Base-by-base conservation (phyloP, 2,888 invertebrate genomes). In the Tipula confusa region DNA sequence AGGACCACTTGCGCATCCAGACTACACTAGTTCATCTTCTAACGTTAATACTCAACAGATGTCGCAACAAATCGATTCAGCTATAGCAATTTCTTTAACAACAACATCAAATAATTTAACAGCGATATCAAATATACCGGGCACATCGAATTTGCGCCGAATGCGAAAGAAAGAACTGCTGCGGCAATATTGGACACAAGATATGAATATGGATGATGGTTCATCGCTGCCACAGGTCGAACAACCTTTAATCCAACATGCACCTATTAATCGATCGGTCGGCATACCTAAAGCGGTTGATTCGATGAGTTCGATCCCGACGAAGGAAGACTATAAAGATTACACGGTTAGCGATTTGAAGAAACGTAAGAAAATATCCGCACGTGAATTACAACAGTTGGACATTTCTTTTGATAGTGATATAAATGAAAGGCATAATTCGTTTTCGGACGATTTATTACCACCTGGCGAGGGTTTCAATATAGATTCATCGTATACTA, bases 161-260 rank as follows among this genome's bases (percentile, higher is more conserved):
- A 97, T 97, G 97, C 92, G 97, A 2, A 97, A 97, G 90, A 97
- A 97, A 87, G 97, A 97, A 87, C 88, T 97, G 83, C 89, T 97
- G 33, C 92, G 96, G 24, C 95, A 97, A 87, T 95, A 95, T 87
- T 96, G 95, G 91, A 95, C 95, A 13, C 95, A 95, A 87, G 95
- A 96, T 87, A 95, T 95, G 92, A 95, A 96, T 87, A 95, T 95
- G 93, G 95, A 95, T 86, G 95, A 95, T 86, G 93, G 94, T 4
- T 90, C 92, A 1, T 91, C 91, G 82, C 88, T 92, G 18, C 90
- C 91, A 18, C 89, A 91, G 1, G 86, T 90, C 33, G 91, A 92
- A 11, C 90, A 92, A 82, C 91, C 92, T 0, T 92, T 91, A 80
- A 88, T 92, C 0, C 91, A 92, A 0, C 88, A 93, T 6, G 92